Percentiles rank a stretch among this genome's conserved stretches.
These are phyloP conservation scores for Cyclophora punctaria DNA, from an alignment of 2,888 invertebrate genomes.

Conservation along the genomic window DNA sequence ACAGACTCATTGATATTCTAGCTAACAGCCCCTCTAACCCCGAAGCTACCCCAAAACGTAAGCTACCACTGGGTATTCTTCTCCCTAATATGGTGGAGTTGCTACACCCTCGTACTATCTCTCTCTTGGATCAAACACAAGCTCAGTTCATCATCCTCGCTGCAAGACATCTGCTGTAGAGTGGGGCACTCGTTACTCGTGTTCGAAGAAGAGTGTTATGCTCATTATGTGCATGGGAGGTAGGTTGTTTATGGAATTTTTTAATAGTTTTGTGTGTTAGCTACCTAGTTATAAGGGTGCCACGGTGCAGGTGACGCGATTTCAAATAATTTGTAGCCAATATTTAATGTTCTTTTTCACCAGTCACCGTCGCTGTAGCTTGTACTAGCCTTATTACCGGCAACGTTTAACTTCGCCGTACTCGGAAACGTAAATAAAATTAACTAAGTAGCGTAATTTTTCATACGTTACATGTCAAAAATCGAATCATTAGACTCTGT, in stretches of 20 bases:
- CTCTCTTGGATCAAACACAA: constrained; percentile 29
- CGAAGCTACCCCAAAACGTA: constrained; percentile 34
- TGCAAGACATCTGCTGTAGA: constrained; percentile 41
- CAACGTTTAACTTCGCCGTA: too few relatives aligned
- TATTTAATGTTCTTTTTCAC: too few relatives aligned
- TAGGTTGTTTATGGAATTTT: constrained; percentile 14
- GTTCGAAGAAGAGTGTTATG: constrained; percentile 57
- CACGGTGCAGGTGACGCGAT: too few relatives aligned
- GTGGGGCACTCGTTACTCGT: constrained; percentile 52
- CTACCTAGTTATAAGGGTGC: too few relatives aligned
- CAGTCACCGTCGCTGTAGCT: too few relatives aligned
- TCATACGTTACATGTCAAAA: too few relatives aligned
- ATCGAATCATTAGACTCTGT: too few relatives aligned
- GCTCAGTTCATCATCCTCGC: constrained; percentile 21
- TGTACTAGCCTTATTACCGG: too few relatives aligned
- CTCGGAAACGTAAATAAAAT: too few relatives aligned
- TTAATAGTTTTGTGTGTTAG: too few relatives aligned
- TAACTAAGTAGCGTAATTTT: too few relatives aligned
- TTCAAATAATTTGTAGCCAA: too few relatives aligned
- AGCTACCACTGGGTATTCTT: constrained; percentile 51
- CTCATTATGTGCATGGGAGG: constrained; percentile 66
- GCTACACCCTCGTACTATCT: constrained; percentile 32
- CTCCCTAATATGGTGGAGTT: constrained; percentile 47
- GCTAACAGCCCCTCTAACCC: constrained; percentile 40
- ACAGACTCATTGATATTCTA: constrained; percentile 14